Conservation (phyloP, 2,113 vertebrate genomes). For the Mormoops blainvillei region DNA sequence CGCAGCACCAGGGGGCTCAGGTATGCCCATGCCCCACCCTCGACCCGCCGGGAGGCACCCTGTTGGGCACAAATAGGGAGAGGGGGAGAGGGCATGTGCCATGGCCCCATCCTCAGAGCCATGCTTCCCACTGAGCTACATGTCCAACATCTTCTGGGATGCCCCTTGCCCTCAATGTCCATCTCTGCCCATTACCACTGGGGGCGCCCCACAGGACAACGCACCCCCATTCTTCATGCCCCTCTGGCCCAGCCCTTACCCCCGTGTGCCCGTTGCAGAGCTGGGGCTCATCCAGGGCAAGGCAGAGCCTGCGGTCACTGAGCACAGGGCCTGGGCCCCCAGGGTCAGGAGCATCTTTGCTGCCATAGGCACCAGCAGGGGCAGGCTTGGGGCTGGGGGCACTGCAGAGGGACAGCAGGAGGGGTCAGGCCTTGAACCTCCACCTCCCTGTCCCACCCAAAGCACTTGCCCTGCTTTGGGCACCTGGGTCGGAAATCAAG, state of each 20-base stretch:
- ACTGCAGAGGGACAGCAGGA: not conserved
- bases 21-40: constrained; percentile 88
- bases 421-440: not conserved
- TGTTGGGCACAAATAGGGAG: constrained; percentile 33
- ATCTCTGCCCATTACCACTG: not conserved
- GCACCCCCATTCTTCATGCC: too few relatives aligned
- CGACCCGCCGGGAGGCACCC: constrained; percentile 47
- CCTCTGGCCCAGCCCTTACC: constrained; percentile 41
- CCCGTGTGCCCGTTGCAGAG: constrained; percentile 85
- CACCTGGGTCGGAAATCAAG: constrained; percentile 82
- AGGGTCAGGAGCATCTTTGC: constrained; percentile 64
- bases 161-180: not conserved
- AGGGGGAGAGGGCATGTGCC: not conserved
- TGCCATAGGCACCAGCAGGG: constrained; percentile 8
- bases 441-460: not conserved
- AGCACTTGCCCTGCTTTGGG: not conserved
- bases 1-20: constrained; percentile 93
- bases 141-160: not conserved
- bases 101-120: not conserved
- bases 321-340: constrained; percentile 78
- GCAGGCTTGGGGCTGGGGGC: constrained; percentile 34
- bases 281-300: constrained; percentile 84
- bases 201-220: not conserved
- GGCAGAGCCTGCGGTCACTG: constrained; percentile 83
- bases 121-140: constrained; percentile 65